phyloP scores from a whole-genome alignment of 1,140 invertebrate genomes.

The Danaus plexippus region DNA sequence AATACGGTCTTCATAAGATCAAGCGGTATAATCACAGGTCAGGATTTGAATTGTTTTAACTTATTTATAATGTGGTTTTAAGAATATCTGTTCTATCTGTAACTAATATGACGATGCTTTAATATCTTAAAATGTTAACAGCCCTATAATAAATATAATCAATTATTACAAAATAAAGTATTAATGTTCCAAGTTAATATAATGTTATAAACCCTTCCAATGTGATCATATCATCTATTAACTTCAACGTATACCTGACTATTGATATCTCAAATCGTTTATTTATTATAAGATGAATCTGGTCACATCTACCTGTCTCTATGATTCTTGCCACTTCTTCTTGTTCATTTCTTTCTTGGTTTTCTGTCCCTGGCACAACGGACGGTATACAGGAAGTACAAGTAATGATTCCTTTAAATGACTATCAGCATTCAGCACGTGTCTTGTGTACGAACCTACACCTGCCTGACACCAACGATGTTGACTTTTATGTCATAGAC shows the following conservation, averaged over 20 bases:
- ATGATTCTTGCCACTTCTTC: constrained; percentile 31
- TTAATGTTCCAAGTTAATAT: no score
- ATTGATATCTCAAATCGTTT: no score
- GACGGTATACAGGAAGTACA: constrained; percentile 66
- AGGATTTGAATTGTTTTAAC: constrained; percentile 23
- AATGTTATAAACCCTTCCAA: background rate
- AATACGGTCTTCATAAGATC: constrained; percentile 94
- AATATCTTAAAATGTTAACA: no score
- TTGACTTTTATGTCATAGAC: constrained; percentile 46
- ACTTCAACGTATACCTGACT: no score
- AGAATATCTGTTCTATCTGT: no score
- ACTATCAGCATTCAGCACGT: constrained; percentile 57
- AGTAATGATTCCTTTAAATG: constrained; percentile 65
- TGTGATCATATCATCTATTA: constrained; percentile 6
- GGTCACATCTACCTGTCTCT: constrained; percentile 9
- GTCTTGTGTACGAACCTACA: constrained; percentile 62
- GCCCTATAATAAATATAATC: no score
- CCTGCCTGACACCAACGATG: constrained; percentile 42
- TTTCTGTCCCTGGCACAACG: constrained; percentile 62
- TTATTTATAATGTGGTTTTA: no score
- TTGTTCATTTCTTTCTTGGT: constrained; percentile 56
- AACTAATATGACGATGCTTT: no score
- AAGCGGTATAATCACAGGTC: constrained; percentile 97
- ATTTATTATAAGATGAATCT: background rate
- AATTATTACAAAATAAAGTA: no score